Base-by-base conservation (phyloP, 2,888 invertebrate genomes). In the Balanococcus diminutus region DNA sequence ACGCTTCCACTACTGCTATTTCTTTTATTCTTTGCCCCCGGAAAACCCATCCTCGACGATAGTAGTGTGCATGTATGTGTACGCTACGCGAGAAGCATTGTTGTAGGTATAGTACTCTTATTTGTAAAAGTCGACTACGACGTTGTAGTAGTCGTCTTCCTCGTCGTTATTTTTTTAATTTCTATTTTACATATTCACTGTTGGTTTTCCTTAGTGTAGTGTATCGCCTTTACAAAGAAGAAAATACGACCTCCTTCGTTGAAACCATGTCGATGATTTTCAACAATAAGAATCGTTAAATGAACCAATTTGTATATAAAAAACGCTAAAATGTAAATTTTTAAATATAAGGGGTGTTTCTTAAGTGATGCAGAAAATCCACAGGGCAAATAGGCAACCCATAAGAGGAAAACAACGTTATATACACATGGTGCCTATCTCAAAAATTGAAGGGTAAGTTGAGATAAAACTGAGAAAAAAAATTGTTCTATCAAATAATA, bases 161-260 rank as follows among this genome's bases (percentile, higher is more conserved):
- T 75, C n/a, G 8, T 75, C 32, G n/a, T 75, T 25, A 19, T 51
- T 67, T 67, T 75, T 75, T 32, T n/a, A 75, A 75, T 75, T 75
- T 75, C 75, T 75, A 36, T 75, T 75, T 75, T 32, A 32, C 75
- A 75, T 75, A 75, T 75, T 75, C 32, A 32, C 16, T 4, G 61
- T 51, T 51, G 61, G 14, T 6, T 25, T 51, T 51, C 19, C 61
- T 11, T 4, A 28, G 28, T 28, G 9, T 1, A 28, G 28, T 14
- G 28, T 25, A 67, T 14, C 9, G 28, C n/a, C n/a, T 51, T 51
- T 19, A 51, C 19, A 25, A 28, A 67, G 28, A 28, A 67, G 14
- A 67, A 67, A 51, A 5, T 6, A 11, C 42, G 56, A 16, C n/a
- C 56, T 3, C 28, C 28, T 9, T 61, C 9, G 14, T 67, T 67